Base-by-base conservation (phyloP, 1,140 invertebrate genomes). In the Sycophila sp. region DNA sequence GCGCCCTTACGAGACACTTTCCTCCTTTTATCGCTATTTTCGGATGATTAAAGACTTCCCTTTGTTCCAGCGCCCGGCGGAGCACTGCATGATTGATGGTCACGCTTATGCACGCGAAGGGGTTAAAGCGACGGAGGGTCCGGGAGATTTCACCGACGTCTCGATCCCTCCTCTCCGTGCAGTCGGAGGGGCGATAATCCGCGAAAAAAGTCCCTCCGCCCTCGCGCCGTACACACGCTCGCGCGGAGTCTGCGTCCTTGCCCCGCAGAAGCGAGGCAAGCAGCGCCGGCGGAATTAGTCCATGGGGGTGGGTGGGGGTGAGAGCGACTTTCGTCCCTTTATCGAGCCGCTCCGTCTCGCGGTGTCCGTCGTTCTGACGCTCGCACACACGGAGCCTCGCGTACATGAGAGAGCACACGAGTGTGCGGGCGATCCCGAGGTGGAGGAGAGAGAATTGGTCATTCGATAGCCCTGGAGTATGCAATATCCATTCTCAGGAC, bases 251-350 rank as follows among this genome's bases (percentile, higher is more conserved):
- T n/a, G n/a, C 17, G 15, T 15, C 28, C 28, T 15, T 10, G 4
- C n/a, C 4, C 8, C 15, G 42, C 11, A 51, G 70, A 77, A 66
- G 77, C 73, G 67, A 63, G 71, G 65, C 69, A 38, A 17, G 34
- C 59, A 42, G n/a, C 34, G 49, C 55, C 42, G 40, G 49, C 32
- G 58, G 47, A 74, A 71, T 74, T 69, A 72, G 65, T 65, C 68
- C 32, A 8, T 13, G 19, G 30, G 55, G 40, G 36, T 13, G 28
- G n/a, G 6, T 26, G 56, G 22, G n/a, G 24, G 6, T 26, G 56
- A 22, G n/a, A n/a, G 34, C 36, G 19, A 36, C 34, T 49, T n/a
- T 40, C 51, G 34, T 66, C 34, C 60, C 65, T 67, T 40, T 49
- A 71, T 71, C 56, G 51, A 65, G 40, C 53, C 65, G 45, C 58